Evolutionary conservation across 2,113 vertebrate genomes (phyloP).

Genomic region (Corvus moneduloides): DNA sequence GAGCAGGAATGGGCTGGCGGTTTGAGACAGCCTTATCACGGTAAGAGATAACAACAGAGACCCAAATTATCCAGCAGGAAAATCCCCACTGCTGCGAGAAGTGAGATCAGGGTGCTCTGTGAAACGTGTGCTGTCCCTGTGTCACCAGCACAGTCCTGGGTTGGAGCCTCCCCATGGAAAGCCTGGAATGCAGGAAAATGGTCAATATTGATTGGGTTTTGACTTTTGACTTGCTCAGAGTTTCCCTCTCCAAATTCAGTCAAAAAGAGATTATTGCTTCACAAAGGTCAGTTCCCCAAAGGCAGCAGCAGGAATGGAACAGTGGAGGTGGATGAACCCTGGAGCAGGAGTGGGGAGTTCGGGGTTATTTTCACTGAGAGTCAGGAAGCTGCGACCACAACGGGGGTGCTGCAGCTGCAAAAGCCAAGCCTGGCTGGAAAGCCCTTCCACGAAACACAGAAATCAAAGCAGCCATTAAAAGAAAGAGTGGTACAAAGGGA

Average conservation of each 20-base stretch:
- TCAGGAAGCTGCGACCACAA: background rate
- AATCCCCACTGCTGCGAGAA: background rate
- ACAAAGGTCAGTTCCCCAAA: background rate
- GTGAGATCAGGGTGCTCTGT: background rate
- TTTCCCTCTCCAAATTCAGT: background rate
- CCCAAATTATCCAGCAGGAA: background rate
- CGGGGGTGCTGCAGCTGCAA: background rate
- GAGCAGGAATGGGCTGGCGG: background rate
- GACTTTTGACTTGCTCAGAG: background rate
- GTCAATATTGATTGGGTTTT: accelerated
- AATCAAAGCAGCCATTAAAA: background rate
- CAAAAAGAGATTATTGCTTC: background rate
- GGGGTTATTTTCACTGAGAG: background rate
- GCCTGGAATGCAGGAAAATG: background rate
- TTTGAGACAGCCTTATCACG: background rate
- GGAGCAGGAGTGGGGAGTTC: background rate
- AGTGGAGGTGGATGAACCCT: accelerated
- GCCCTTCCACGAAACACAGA: background rate
- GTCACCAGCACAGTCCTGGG: background rate
- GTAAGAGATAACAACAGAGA: background rate
- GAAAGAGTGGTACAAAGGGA: background rate
- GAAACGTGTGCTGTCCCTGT: accelerated
- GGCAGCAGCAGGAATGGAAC: background rate
- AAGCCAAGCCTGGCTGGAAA: background rate
- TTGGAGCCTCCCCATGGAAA: background rate